These are phyloP conservation scores for Uloborus plumipes DNA, from an alignment of 2,888 invertebrate species.

Conservation along the genomic window DNA sequence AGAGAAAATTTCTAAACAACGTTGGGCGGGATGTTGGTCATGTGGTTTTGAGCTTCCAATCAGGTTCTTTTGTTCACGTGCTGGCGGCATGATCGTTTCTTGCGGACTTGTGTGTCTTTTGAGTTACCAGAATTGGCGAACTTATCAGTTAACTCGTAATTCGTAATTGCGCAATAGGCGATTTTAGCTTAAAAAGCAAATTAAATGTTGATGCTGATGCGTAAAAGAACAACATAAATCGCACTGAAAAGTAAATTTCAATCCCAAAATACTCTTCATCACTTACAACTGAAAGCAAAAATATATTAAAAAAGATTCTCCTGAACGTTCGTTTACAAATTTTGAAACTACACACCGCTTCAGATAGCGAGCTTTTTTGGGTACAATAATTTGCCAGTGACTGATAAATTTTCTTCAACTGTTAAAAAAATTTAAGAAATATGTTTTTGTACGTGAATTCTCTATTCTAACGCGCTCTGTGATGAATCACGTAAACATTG, in stretches of 20 bases:
- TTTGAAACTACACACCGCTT: no score
- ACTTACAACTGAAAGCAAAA: no score
- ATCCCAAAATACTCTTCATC: no score
- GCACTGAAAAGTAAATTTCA: not conserved
- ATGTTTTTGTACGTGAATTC: not conserved
- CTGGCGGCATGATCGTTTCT: slow-evolving; percentile 36
- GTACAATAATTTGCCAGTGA: no score
- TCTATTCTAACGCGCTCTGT: not conserved
- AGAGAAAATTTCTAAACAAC: slow-evolving; percentile 34
- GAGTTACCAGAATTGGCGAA: slow-evolving; percentile 20
- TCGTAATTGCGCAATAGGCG: slow-evolving; percentile 35
- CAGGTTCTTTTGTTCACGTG: slow-evolving; percentile 54
- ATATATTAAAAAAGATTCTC: no score
- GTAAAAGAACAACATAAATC: not conserved
- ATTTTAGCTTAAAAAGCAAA: not conserved
- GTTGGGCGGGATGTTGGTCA: slow-evolving; percentile 28
- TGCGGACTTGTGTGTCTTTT: slow-evolving; percentile 24
- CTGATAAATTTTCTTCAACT: no score
- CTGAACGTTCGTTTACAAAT: no score
- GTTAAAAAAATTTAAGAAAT: not conserved
- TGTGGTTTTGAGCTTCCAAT: slow-evolving; percentile 37
- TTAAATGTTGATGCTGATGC: not conserved
- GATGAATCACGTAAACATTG: not conserved
- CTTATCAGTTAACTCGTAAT: not conserved
- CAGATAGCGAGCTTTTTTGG: no score